Percentiles rank a stretch among this genome's conserved stretches.
phyloP scores from a whole-genome alignment of 2,888 invertebrate genomes.

The Ophion slaviceki region DNA sequence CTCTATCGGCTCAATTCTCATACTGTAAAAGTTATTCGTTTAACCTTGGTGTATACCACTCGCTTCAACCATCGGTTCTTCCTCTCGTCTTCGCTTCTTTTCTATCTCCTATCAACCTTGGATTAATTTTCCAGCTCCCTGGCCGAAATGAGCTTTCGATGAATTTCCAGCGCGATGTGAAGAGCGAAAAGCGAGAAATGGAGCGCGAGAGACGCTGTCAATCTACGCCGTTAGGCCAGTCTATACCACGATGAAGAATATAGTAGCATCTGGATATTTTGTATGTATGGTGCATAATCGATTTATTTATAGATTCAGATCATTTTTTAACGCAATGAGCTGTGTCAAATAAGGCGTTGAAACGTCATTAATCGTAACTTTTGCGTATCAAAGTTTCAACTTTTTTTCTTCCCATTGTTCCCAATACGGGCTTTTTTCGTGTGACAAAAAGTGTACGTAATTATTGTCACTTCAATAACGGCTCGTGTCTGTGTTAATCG shows the following conservation, averaged over 20 bases:
- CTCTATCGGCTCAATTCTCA: constrained; percentile 22
- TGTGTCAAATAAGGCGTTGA: no score
- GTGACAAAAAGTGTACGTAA: no score
- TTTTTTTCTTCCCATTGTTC: no score
- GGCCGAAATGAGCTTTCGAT: constrained; percentile 51
- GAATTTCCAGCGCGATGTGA: constrained; percentile 45
- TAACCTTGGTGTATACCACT: constrained; percentile 52
- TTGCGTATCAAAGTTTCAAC: no score
- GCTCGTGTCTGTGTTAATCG: constrained; percentile 31
- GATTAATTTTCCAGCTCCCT: constrained; percentile 59
- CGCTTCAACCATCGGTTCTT: constrained; percentile 11
- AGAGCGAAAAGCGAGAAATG: background rate
- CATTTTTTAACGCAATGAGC: no score
- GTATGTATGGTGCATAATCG: no score
- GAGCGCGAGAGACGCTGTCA: background rate
- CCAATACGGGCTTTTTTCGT: no score
- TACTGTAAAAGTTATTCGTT: constrained; percentile 41
- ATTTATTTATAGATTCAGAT: no score
- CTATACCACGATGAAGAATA: background rate
- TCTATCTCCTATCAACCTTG: constrained; percentile 47
- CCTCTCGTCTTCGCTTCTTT: constrained; percentile 4
- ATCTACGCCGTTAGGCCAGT: background rate
- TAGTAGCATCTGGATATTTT: no score
- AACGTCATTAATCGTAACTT: no score
- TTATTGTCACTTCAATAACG: constrained; percentile 3